Base-by-base conservation (phyloP, 2,888 invertebrate species). In the Pelosia muscerda region DNA sequence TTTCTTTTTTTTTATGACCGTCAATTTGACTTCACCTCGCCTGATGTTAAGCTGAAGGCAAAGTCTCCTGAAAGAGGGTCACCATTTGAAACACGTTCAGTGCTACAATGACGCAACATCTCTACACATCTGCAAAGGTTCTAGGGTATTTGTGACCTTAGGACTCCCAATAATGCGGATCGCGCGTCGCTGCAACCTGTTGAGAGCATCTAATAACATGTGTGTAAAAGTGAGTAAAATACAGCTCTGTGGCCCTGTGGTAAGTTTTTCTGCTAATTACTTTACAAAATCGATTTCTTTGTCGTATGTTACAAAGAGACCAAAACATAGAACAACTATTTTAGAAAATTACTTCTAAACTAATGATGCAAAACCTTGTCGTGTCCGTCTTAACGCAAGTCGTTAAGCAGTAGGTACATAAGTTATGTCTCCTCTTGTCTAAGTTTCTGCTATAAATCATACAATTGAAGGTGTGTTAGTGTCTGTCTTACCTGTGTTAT, bases 351-450 rank as follows among this genome's bases (percentile, higher is more conserved):
- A 11, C 2, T 67, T 57, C 58, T 61, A 31, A 56, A 55, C 61
- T 69, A 71, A 74, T 78, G 69, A 73, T 38, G 65, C 66, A 71
- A 69, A 79, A 53, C 55, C 68, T 59, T 75, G 73, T 73, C 73
- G 60, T 75, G 73, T 73, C 73, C 66, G 68, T 68, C 71, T 60
- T 73, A n/a, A 22, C 34, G 25, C 28, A 54, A 42, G 65, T 72
- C 49, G 77, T 79, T 77, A 76, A 69, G 61, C 55, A 56, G 61
- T n/a, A n/a, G n/a, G n/a, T 74, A 49, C 49, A 49, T 49, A 70
- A 79, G 71, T 78, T 77, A 77, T 74, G 77, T 74, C 68, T 53
- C 62, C 67, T 72, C 69, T 74, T 77, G 74, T 79, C 62, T 63
- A 34, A 70, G 58, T 38, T 65, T 31, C 68, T 59, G 71, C 67